Evolutionary conservation across 2,797 vertebrate genomes (phyloP).

Genomic region (Falco berigora): DNA sequence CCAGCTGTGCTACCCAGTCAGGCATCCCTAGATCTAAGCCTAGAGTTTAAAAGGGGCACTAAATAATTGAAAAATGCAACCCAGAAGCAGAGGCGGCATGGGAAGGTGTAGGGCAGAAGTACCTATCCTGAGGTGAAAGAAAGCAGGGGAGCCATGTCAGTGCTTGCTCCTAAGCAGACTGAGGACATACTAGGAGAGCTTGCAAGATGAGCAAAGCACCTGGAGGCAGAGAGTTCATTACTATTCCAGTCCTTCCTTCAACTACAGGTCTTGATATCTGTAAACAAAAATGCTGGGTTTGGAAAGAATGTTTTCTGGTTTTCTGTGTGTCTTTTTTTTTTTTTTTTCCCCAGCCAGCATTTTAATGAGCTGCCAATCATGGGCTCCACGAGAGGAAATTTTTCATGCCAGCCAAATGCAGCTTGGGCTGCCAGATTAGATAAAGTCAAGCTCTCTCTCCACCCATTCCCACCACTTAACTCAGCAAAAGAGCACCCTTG

Average conservation of each 20-base stretch:
- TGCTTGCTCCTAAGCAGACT: not conserved
- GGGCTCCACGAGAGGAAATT: not conserved
- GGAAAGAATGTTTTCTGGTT: not conserved
- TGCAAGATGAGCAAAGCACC: not conserved
- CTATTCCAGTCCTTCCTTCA: not conserved
- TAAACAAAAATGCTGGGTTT: not conserved
- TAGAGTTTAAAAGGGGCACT: not conserved
- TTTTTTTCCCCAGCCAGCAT: not conserved
- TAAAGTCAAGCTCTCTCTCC: not conserved
- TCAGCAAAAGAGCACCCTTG: not conserved
- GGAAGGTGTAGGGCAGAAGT: not conserved
- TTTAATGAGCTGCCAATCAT: conserved; percentile 14
- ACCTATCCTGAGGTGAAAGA: not conserved
- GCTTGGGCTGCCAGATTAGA: not conserved
- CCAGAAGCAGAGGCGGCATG: not conserved
- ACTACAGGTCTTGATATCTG: not conserved
- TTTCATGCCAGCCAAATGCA: not conserved
- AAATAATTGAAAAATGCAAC: not conserved
- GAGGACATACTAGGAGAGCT: not conserved
- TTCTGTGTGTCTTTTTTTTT: not conserved
- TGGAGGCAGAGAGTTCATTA: not conserved
- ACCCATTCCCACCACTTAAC: not conserved
- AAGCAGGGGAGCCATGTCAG: not conserved
- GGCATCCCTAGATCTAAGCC: not conserved
- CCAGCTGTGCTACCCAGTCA: not conserved